Evolutionary conservation across 1,140 invertebrate species (phyloP).

Genomic region (Leptoteleia sp.): DNA sequence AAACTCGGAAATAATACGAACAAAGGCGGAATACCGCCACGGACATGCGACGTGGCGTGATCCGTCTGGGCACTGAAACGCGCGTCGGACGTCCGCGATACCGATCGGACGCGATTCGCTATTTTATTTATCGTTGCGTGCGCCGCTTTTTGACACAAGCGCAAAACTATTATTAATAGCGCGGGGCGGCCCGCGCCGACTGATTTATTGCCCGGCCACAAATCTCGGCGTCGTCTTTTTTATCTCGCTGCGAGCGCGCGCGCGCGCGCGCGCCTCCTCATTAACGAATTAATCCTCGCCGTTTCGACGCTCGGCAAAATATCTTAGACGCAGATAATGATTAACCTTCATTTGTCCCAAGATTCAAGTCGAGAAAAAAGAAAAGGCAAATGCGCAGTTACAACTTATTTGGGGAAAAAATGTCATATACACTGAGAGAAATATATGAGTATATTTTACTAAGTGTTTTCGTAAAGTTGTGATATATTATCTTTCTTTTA

Average conservation of each 20-base stretch:
- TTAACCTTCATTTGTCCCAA: conserved; percentile 51
- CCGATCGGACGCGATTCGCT: conserved; percentile 17
- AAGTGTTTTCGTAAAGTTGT: too few relatives aligned
- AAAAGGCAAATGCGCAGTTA: conserved; percentile 29
- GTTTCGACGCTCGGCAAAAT: conserved; percentile 48
- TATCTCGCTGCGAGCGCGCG: conserved; percentile 33
- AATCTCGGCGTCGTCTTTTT: conserved; percentile 49
- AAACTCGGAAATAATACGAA: conserved; percentile 57
- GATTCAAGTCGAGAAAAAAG: conserved; percentile 12
- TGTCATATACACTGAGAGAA: too few relatives aligned
- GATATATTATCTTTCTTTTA: too few relatives aligned
- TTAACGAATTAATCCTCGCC: conserved; percentile 51
- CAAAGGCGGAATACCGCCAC: conserved; percentile 17
- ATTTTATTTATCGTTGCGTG: conserved; percentile 46
- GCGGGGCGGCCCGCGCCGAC: conserved; percentile 5
- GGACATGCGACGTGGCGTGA: conserved; percentile 64
- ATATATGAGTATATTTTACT: too few relatives aligned
- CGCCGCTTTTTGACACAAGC: conserved; percentile 58
- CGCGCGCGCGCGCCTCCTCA: too few relatives aligned
- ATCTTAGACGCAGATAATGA: conserved; percentile 49
- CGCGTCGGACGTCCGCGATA: conserved; percentile 47
- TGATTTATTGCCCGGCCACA: conserved; percentile 57
- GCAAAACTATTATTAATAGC: conserved; percentile 54
- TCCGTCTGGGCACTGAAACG: conserved; percentile 40
- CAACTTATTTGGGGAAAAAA: too few relatives aligned